phyloP scores from a whole-genome alignment of 2,888 invertebrate species.

The Pterostichus niger region DNA sequence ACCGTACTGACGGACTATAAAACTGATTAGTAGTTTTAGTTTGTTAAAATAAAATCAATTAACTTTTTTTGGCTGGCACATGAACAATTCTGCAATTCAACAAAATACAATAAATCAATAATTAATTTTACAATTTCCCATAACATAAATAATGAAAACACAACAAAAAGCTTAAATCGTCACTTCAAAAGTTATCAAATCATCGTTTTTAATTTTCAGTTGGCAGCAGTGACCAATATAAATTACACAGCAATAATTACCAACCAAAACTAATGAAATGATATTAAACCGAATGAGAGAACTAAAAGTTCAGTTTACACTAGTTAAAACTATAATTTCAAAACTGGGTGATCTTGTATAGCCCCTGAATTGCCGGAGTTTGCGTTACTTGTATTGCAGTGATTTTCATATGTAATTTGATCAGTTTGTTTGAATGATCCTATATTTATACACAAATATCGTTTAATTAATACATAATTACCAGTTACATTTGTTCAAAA shows the following conservation, averaged over 20 bases:
- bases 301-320: not conserved
- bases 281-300: constrained; percentile 14
- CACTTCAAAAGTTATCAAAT: constrained; percentile 25
- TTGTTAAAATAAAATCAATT: not conserved
- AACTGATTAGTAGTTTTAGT: no score
- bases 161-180: constrained; percentile 12
- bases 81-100: constrained; percentile 25
- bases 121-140: constrained; percentile 15
- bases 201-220: constrained; percentile 41
- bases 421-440: constrained; percentile 3
- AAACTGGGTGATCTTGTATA: not conserved
- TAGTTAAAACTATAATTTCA: constrained; percentile 30
- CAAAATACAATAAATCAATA: constrained; percentile 39
- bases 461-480: constrained; percentile 25
- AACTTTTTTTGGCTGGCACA: not conserved
- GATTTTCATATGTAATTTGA: constrained; percentile 26
- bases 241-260: constrained; percentile 32
- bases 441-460: not conserved
- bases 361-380: not conserved
- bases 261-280: constrained; percentile 28
- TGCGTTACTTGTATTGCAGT: not conserved
- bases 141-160: not conserved
- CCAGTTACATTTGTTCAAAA: not conserved
- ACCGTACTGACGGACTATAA: no score
- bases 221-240: constrained; percentile 6